Evolutionary conservation across 1,140 invertebrate species (phyloP), one percentile per base, ranked within the genome.

Genomic region (Drosophila santomea): DNA sequence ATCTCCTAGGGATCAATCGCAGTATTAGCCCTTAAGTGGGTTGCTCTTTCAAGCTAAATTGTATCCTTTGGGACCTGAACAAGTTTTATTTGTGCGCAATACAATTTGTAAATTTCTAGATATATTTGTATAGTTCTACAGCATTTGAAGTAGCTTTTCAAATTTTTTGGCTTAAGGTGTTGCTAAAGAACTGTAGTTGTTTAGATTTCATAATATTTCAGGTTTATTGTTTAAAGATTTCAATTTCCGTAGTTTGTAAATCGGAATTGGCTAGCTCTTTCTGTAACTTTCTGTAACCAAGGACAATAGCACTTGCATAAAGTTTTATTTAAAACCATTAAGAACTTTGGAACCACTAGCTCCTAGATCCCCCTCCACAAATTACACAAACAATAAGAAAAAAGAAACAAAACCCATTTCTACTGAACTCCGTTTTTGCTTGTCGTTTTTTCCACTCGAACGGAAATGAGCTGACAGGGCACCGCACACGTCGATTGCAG

Each of bases 381-480:
- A 54, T 17, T 62, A 32, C n/a, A 41, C 7, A 32, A 32, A n/a
- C n/a, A n/a, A n/a, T n/a, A n/a, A n/a, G 12, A 51, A 5, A 47
- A 7, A 64, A 41, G 35, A 32, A 41, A 32, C 20, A 51, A 51
- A 67, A 59, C 61, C 58, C 43, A 74, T 74, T 74, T 76, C 48
- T 45, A 32, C n/a, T 32, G 28, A 32, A 32, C 4, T 23, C 44
- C 51, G 61, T 57, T 77, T 69, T 69, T 61, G 35, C 63, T 74
- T 81, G 74, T 81, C 69, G 69, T 82, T 82, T 64, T 81, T 86
- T 88, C 68, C 77, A 83, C 84, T 88, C 45, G 73, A 79, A 77
- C 83, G 84, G 84, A 88, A 88, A 84, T 73, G 80, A 71, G 78
- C 73, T 88, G 84, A 88, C 84, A 86, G 66, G 44, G 82, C 82